These are phyloP conservation scores for Fistularia tabacaria DNA, from an alignment of 2,797 vertebrate species.

Conservation along the genomic window DNA sequence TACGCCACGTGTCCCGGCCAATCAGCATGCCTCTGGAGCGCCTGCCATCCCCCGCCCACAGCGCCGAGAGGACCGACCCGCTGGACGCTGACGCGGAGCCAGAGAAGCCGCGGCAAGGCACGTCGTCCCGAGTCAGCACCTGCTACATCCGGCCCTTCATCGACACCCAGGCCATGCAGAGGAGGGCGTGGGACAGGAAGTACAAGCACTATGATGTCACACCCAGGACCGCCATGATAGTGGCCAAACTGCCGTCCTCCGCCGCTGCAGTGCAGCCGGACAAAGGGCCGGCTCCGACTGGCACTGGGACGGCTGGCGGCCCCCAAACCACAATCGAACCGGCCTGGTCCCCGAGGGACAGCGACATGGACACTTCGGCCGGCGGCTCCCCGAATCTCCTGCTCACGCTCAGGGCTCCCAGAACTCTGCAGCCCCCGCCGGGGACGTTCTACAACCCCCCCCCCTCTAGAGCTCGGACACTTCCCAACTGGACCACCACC, in stretches of 20 bases:
- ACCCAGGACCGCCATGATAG: slow-evolving; percentile 82
- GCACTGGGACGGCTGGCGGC: slow-evolving; percentile 63
- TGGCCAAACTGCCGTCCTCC: slow-evolving; percentile 78
- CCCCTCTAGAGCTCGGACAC: slow-evolving; percentile 58
- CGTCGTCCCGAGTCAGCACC: slow-evolving; percentile 66
- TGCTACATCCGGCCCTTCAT: slow-evolving; percentile 84
- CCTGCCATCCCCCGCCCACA: slow-evolving; percentile 69
- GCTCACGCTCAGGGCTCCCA: slow-evolving; percentile 77
- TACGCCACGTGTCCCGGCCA: slow-evolving; percentile 76
- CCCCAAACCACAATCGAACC: slow-evolving; percentile 60
- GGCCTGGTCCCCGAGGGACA: slow-evolving; percentile 71
- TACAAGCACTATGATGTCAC: slow-evolving; percentile 87
- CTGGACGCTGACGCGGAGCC: slow-evolving; percentile 67
- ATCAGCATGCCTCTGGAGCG: slow-evolving; percentile 89
- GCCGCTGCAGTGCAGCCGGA: slow-evolving; percentile 53
- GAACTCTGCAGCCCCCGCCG: slow-evolving; percentile 88
- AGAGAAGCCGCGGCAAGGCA: slow-evolving; percentile 55
- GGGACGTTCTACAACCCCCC: slow-evolving; percentile 95
- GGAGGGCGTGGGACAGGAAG: slow-evolving; percentile 86
- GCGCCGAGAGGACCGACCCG: slow-evolving; percentile 72
- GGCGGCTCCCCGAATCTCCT: slow-evolving; percentile 60
- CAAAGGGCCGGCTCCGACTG: slow-evolving; percentile 37
- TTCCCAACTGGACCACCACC: slow-evolving; percentile 62
- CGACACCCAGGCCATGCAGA: slow-evolving; percentile 79
- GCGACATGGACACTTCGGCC: slow-evolving; percentile 25